Conservation (phyloP, 2,797 vertebrate genomes). For the Alfaro cultratus region DNA sequence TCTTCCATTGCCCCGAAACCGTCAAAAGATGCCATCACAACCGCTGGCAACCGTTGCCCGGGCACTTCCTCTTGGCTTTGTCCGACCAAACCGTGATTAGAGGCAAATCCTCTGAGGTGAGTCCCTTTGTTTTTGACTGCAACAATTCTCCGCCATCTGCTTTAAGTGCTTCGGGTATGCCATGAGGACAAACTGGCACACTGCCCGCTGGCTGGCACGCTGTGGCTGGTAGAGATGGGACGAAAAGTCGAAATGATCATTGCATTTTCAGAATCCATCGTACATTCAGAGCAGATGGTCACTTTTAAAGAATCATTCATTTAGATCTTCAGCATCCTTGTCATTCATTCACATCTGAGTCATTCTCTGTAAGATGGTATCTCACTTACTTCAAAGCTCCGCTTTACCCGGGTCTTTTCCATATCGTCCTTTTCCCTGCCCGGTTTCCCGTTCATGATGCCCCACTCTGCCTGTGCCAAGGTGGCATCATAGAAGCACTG, state of each 20-base stretch:
- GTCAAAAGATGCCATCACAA: slow-evolving; percentile 70
- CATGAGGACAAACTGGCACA: slow-evolving; percentile 58
- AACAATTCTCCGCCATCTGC: slow-evolving; percentile 40
- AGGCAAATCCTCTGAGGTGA: slow-evolving; percentile 71
- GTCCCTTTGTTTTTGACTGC: slow-evolving; percentile 52
- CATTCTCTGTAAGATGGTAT: slow-evolving; percentile 56
- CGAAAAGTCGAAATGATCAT: slow-evolving; percentile 33
- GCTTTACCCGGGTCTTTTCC: slow-evolving; percentile 41
- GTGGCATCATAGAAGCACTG: slow-evolving; percentile 73
- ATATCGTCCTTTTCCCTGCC: slow-evolving; percentile 42
- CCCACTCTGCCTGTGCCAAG: slow-evolving; percentile 68
- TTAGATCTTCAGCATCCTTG: slow-evolving; percentile 38
- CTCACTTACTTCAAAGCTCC: slow-evolving; percentile 44
- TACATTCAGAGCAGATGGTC: slow-evolving; percentile 35
- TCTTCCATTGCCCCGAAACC: slow-evolving; percentile 50
- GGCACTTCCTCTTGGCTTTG: slow-evolving; percentile 69
- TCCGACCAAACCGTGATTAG: slow-evolving; percentile 63
- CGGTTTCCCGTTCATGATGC: slow-evolving; percentile 33
- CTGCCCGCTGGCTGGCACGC: slow-evolving; percentile 62
- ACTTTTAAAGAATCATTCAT: slow-evolving; percentile 33
- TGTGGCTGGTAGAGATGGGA: slow-evolving; percentile 40
- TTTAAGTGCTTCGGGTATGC: slow-evolving; percentile 41
- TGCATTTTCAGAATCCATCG: slow-evolving; percentile 27
- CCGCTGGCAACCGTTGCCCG: slow-evolving; percentile 64
- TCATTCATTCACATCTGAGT: slow-evolving; percentile 47